These are phyloP conservation scores for Horisme vitalbata DNA, from an alignment of 2,888 invertebrate species.

Conservation along the genomic window DNA sequence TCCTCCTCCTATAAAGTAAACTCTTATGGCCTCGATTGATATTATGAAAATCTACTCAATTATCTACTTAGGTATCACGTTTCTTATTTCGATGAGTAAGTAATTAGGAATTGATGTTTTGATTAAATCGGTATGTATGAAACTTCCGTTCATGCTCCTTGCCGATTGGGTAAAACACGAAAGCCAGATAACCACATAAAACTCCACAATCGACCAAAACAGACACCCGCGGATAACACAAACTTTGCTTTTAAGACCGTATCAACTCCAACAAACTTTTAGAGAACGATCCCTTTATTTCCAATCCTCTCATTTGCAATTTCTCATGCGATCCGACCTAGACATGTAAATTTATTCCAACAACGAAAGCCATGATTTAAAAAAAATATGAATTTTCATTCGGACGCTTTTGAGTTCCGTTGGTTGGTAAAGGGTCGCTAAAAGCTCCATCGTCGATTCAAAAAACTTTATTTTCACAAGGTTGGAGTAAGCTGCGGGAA, in stretches of 20 bases:
- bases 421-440: conserved; percentile 39
- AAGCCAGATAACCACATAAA: conserved; percentile 29
- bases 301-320: conserved; percentile 42
- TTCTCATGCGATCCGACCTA: conserved; percentile 36
- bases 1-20: no score
- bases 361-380: conserved; percentile 15
- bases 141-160: not conserved
- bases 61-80: no score
- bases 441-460: conserved; percentile 42
- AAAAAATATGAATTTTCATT: conserved; percentile 27
- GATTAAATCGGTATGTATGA: no score
- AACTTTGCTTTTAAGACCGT: conserved; percentile 55
- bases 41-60: no score
- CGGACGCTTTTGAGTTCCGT: conserved; percentile 34
- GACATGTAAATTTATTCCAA: conserved; percentile 26
- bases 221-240: conserved; percentile 37
- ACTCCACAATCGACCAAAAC: conserved; percentile 28
- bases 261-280: conserved; percentile 49
- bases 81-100: no score
- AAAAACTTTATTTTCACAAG: conserved; percentile 47
- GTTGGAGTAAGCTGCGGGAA: conserved; percentile 41
- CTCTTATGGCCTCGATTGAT: no score
- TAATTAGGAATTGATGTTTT: no score
- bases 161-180: conserved; percentile 1
- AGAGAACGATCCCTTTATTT: conserved; percentile 45